Base-by-base conservation (phyloP, 2,888 invertebrate genomes). In the Temnothorax ravouxi region DNA sequence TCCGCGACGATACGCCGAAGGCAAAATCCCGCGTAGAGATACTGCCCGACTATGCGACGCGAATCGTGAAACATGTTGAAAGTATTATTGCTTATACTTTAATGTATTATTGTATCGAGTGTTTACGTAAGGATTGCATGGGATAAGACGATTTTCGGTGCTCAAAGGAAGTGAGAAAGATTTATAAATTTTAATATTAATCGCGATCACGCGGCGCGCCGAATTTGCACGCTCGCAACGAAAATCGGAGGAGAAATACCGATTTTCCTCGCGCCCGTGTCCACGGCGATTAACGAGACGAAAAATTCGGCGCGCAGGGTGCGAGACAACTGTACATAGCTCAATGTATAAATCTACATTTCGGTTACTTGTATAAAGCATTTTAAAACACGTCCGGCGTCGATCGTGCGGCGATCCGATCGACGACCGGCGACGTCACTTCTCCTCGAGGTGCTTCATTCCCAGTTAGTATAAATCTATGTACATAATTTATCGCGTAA, bases 81-180 rank as follows among this genome's bases (percentile, higher is more conserved):
- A 94, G 94, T 94, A 94, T 93, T 93, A 93, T 92, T 88, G 90
- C 92, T 93, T 94, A 87, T 89, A 93, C 91, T 92, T 93, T 92
- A 91, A 92, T 92, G 90, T 93, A 92, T 89, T 90, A 89, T 91
- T 90, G 86, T 91, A 92, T 91, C 89, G 88, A 91, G 88, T 89
- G 86, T 91, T 91, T 86, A 87, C 88, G 86, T 89, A 89, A 90
- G 85, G 72, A 76, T 87, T 85, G 89, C 88, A 86, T 79, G 86
- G 81, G 86, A 86, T 80, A 86, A 86, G 21, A 74, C 74, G 76
- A 80, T 90, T 89, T 88, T 87, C 34, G 89, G 88, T 91, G 91
- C 91, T 92, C 89, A 90, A 92, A 76, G 69, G 85, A 41, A 71
- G 64, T n/a, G 62, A 64, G 29, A 80, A 21, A 77, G 81, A 62